A percentile compares a stretch with the other conserved stretches of the same genome.
These are phyloP conservation scores for Cosmorhoe ocellata DNA, from an alignment of 2,888 invertebrate genomes.

Conservation along the genomic window DNA sequence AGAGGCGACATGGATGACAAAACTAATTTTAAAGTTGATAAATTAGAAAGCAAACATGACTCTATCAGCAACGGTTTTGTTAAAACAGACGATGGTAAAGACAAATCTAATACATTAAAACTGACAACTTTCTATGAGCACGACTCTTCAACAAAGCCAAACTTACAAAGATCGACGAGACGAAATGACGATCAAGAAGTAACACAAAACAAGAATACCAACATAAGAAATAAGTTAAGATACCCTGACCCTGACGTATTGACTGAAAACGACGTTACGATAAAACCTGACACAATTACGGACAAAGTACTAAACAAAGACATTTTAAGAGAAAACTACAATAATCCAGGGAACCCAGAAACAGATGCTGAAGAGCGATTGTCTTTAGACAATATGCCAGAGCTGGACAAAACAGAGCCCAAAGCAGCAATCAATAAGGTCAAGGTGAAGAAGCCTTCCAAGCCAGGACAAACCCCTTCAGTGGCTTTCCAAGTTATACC, in stretches of 20 bases:
- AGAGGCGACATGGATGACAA: constrained; percentile 50
- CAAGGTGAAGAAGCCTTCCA: constrained; percentile 51
- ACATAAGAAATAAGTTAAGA: constrained; percentile 30
- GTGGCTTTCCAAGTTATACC: constrained; percentile 77
- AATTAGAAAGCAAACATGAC: constrained; percentile 41
- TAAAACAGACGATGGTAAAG: constrained; percentile 37
- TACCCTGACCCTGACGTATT: constrained; percentile 15
- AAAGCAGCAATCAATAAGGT: constrained; percentile 42
- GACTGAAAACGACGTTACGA: constrained; percentile 23
- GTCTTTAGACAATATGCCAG: constrained; percentile 53
- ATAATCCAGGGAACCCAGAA: constrained; percentile 46
- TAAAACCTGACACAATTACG: constrained; percentile 24
- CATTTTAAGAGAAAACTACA: constrained; percentile 45
- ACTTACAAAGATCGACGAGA: constrained; percentile 66
- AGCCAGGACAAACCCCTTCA: constrained; percentile 65
- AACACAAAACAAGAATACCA: constrained; percentile 53
- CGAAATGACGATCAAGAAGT: constrained; percentile 59
- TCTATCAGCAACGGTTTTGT: constrained; percentile 66
- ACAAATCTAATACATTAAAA: constrained; percentile 49
- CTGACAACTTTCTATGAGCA: constrained; percentile 71
- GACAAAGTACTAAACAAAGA: constrained; percentile 34
- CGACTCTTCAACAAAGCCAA: constrained; percentile 71
- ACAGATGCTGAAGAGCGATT: constrained; percentile 61
- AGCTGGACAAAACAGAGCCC: constrained; percentile 51
- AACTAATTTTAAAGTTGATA: constrained; percentile 26